Conservation (phyloP, 2,113 vertebrate genomes). For the crab-eating macaque (Macaca fascicularis) region DNA sequence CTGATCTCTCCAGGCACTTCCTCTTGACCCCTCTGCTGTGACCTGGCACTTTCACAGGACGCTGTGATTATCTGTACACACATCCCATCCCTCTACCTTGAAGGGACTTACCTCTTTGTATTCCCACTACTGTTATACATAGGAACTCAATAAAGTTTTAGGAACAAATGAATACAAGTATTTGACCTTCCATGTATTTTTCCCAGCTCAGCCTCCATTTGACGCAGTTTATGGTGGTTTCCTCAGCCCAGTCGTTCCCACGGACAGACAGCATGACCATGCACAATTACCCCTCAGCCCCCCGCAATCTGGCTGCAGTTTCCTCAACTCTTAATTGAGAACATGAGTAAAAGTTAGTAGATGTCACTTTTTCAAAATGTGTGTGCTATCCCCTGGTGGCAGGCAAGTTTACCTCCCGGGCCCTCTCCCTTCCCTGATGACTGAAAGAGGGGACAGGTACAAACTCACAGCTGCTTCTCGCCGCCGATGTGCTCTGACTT, state of each 20-base stretch:
- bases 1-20: neutral
- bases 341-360: no score
- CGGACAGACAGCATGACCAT: accelerated
- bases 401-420: neutral
- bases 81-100: no score
- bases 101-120: neutral
- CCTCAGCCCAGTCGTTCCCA: neutral
- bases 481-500: neutral
- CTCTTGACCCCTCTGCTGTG: no score
- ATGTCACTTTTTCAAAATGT: neutral
- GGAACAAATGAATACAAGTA: neutral
- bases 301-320: no score
- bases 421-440: neutral
- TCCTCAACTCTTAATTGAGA: neutral
- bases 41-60: neutral
- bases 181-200: neutral
- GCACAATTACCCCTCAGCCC: accelerated
- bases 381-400: neutral
- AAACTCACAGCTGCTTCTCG: neutral
- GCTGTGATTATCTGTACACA: neutral
- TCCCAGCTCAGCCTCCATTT: neutral
- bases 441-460: no score
- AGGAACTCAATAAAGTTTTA: neutral
- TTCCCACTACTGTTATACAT: neutral
- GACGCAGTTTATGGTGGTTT: neutral